Percentiles rank a stretch among this genome's conserved stretches.
These are phyloP conservation scores for Lapara coniferarum DNA, from an alignment of 2,888 invertebrate genomes.

Conservation along the genomic window DNA sequence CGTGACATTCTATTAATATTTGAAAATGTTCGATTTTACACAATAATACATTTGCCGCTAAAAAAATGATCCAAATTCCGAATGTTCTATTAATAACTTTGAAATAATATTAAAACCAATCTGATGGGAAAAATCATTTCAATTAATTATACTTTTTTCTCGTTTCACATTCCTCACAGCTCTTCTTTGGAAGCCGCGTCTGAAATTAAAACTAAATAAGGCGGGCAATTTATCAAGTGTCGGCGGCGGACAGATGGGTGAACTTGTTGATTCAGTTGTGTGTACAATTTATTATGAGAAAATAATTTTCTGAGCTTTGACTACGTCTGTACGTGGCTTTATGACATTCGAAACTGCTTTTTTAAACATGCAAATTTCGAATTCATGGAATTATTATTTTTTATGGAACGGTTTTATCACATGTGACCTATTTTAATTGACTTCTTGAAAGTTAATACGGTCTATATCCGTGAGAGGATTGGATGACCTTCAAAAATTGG, in stretches of 20 bases:
- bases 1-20: too few relatives aligned
- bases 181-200: not conserved
- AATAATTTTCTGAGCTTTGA: slow-evolving; percentile 6
- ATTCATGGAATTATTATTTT: not conserved
- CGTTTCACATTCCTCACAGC: slow-evolving; percentile 11
- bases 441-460: too few relatives aligned
- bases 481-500: too few relatives aligned
- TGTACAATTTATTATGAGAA: slow-evolving; percentile 20
- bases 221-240: slow-evolving; percentile 22
- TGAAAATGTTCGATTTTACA: too few relatives aligned
- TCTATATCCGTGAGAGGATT: too few relatives aligned
- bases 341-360: not conserved
- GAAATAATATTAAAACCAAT: not conserved
- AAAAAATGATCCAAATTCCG: not conserved
- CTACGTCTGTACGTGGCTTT: not conserved
- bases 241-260: slow-evolving; percentile 19
- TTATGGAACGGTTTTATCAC: too few relatives aligned
- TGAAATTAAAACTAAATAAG: slow-evolving; percentile 25
- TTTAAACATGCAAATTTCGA: not conserved
- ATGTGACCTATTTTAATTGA: too few relatives aligned
- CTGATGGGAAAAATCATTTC: not conserved
- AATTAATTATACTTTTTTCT: slow-evolving; percentile 15
- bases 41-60: not conserved
- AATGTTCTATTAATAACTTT: not conserved
- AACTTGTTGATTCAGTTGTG: slow-evolving; percentile 23